These are phyloP conservation scores for Urosaurus nigricauda DNA, from an alignment of 2,797 vertebrate genomes.

Conservation along the genomic window DNA sequence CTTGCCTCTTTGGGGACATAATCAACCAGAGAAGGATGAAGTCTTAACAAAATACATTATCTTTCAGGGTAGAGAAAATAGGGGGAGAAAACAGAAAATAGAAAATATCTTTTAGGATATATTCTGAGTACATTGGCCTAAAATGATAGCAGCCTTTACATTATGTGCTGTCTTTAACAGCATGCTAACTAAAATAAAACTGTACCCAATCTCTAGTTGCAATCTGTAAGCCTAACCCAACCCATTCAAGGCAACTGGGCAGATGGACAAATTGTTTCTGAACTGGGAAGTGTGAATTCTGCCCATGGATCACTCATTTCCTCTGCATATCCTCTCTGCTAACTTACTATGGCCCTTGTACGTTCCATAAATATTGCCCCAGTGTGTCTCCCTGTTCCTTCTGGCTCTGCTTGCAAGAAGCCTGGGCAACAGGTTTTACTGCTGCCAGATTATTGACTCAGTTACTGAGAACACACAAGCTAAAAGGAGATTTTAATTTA, in stretches of 20 bases:
- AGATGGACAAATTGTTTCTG: neutral
- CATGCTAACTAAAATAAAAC: neutral
- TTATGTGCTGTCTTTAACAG: neutral
- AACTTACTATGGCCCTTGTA: neutral
- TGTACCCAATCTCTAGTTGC: neutral
- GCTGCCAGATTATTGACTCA: neutral
- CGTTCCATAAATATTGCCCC: neutral
- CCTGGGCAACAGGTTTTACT: neutral
- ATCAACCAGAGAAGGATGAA: neutral
- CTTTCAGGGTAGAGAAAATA: neutral
- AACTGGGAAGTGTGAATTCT: no score
- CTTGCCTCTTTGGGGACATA: neutral
- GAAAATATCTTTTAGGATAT: neutral
- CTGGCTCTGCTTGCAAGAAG: neutral
- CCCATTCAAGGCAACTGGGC: neutral
- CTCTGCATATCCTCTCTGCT: neutral
- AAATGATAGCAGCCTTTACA: neutral
- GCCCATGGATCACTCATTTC: neutral
- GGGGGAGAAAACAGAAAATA: no score
- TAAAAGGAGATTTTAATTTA: conserved; percentile 7
- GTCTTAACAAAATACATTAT: neutral
- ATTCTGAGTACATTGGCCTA: no score
- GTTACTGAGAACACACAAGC: neutral
- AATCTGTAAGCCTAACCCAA: neutral
- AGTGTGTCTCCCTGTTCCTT: neutral